Percentiles rank a stretch among this genome's conserved stretches.
phyloP scores from a whole-genome alignment of 2,888 invertebrate species.

The Podabrus alpinus region DNA sequence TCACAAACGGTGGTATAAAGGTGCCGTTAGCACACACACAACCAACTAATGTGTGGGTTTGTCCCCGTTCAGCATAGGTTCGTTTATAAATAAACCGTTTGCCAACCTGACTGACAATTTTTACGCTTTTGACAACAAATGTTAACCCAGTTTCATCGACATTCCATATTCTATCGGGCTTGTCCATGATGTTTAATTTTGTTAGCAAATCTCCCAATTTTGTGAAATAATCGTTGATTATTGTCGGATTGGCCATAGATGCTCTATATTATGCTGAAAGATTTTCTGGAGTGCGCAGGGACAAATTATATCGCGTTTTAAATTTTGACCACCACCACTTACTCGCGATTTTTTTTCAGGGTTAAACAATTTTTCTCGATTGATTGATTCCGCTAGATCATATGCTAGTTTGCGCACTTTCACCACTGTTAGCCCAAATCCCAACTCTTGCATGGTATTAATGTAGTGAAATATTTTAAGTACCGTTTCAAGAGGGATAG shows the following conservation, averaged over 20 bases:
- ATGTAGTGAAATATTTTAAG: background rate
- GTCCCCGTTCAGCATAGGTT: background rate
- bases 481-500: no score
- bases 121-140: background rate
- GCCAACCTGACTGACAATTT: background rate
- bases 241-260: no score
- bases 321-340: background rate
- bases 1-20: constrained; percentile 7
- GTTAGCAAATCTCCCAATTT: constrained; percentile 1
- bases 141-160: constrained; percentile 10
- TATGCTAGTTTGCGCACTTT: no score
- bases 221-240: background rate
- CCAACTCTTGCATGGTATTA: no score
- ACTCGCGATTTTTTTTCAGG: no score
- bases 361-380: no score
- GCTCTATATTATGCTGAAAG: no score
- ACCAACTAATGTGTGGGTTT: background rate
- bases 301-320: background rate
- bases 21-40: no score
- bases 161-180: background rate
- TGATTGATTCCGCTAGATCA: no score
- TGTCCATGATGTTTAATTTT: constrained; percentile 6
- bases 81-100: background rate
- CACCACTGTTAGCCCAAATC: no score
- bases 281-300: constrained; percentile 1